Percentiles rank a stretch among this genome's conserved stretches.
phyloP scores from a whole-genome alignment of 64 coral and sea anemone species.

The Exaiptasia diaphana region DNA sequence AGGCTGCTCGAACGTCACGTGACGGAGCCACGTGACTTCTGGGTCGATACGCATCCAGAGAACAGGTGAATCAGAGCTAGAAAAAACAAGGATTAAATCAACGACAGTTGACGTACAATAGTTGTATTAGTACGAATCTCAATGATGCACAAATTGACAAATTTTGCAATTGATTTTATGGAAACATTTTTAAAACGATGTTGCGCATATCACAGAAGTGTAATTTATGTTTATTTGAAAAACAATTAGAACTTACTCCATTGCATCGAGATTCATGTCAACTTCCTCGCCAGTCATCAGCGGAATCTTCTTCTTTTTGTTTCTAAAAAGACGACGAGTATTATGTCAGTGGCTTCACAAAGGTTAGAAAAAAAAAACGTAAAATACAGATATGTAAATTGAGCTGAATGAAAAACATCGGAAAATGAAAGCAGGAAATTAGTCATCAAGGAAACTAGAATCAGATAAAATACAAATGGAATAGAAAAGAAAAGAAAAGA shows the following conservation, averaged over 20 bases:
- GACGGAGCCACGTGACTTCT: conserved; percentile 84
- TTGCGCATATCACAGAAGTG: no score
- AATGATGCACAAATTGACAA: no score
- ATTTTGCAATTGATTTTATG: background rate
- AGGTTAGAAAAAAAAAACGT: no score
- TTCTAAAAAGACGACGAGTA: conserved; percentile 29
- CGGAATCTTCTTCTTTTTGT: conserved; percentile 98
- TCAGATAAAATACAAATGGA: no score
- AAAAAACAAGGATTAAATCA: background rate
- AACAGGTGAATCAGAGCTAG: conserved; percentile 96
- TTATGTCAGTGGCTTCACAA: no score
- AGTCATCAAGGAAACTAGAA: no score
- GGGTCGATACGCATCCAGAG: conserved; percentile 96
- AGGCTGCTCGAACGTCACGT: conserved; percentile 91
- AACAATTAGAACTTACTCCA: conserved; percentile 76
- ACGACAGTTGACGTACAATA: no score
- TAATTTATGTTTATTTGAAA: background rate
- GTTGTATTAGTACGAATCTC: no score
- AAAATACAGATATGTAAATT: no score
- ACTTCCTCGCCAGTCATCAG: conserved; percentile 97
- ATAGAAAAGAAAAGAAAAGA: background rate
- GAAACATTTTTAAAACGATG: no score
- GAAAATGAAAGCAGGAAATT: no score
- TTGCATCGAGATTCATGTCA: conserved; percentile 90
- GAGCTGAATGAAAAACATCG: no score